Percentiles rank a stretch among this genome's conserved stretches.
Evolutionary conservation across 2,888 invertebrate genomes (phyloP).

Genomic region (Orthosia gothica): DNA sequence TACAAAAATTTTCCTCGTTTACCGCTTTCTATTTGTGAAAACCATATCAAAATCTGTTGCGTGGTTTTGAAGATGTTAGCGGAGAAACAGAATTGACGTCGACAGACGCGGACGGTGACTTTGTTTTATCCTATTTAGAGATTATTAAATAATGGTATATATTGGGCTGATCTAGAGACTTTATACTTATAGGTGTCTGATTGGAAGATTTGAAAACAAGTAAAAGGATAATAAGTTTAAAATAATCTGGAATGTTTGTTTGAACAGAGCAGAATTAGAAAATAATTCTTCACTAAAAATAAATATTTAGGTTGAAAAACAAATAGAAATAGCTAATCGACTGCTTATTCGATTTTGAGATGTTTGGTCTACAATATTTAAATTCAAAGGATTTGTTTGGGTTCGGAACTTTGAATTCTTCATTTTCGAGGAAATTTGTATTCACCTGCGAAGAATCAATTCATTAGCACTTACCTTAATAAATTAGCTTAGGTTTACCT

Average conservation of each 20-base stretch:
- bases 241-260: conserved; percentile 4
- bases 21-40: no score
- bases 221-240: neutral
- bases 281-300: neutral
- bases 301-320: conserved; percentile 27
- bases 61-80: no score
- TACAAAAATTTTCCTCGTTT: no score
- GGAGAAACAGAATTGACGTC: no score
- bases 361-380: conserved; percentile 43
- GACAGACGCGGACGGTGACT: no score
- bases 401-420: conserved; percentile 6
- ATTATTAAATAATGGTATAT: no score
- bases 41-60: no score
- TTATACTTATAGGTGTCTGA: neutral
- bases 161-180: no score
- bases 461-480: conserved; percentile 34
- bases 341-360: conserved; percentile 21
- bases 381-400: conserved; percentile 22
- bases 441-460: conserved; percentile 49
- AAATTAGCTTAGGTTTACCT: conserved; percentile 43
- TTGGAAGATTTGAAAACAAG: neutral
- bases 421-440: conserved; percentile 22
- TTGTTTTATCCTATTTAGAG: no score
- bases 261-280: neutral
- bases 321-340: conserved; percentile 19